A percentile compares a stretch with the other conserved stretches of the same genome.
Conservation (phyloP, 2,113 vertebrate species). For the Hippocampus guttulatus region DNA sequence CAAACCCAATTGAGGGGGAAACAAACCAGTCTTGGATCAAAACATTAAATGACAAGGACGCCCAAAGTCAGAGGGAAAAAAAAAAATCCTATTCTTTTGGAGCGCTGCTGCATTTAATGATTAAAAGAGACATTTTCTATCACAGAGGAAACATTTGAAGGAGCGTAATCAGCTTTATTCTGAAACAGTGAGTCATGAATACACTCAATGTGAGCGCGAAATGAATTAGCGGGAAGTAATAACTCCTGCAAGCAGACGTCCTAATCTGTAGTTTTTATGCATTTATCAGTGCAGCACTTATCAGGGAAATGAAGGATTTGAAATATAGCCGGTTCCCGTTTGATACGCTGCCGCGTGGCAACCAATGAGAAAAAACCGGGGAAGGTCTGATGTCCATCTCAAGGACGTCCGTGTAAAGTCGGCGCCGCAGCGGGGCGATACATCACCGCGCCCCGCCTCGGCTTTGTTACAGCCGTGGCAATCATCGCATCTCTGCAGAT, state of each 20-base stretch:
- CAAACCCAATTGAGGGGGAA: neutral
- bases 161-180: slow-evolving; percentile 38
- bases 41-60: neutral
- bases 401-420: slow-evolving; percentile 46
- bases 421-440: slow-evolving; percentile 47
- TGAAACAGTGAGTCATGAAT: slow-evolving; percentile 41
- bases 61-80: slow-evolving; percentile 1
- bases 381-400: slow-evolving; percentile 33
- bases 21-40: neutral
- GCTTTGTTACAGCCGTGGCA: slow-evolving; percentile 45
- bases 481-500: slow-evolving; percentile 55
- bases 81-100: slow-evolving; percentile 5
- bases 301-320: slow-evolving; percentile 24
- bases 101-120: neutral
- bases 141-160: slow-evolving; percentile 28
- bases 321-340: slow-evolving; percentile 1
- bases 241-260: slow-evolving; percentile 31
- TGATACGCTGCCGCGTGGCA: slow-evolving; percentile 7
- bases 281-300: slow-evolving; percentile 35
- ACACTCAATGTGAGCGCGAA: slow-evolving; percentile 25
- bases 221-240: slow-evolving; percentile 41
- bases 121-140: slow-evolving; percentile 10
- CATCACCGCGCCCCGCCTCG: slow-evolving; percentile 41
- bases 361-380: neutral
- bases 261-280: slow-evolving; percentile 24